Percentiles rank a stretch among this genome's conserved stretches.
These are phyloP conservation scores for Dendrocincla fuliginosa DNA, from an alignment of 2,797 vertebrate species.

Conservation along the genomic window DNA sequence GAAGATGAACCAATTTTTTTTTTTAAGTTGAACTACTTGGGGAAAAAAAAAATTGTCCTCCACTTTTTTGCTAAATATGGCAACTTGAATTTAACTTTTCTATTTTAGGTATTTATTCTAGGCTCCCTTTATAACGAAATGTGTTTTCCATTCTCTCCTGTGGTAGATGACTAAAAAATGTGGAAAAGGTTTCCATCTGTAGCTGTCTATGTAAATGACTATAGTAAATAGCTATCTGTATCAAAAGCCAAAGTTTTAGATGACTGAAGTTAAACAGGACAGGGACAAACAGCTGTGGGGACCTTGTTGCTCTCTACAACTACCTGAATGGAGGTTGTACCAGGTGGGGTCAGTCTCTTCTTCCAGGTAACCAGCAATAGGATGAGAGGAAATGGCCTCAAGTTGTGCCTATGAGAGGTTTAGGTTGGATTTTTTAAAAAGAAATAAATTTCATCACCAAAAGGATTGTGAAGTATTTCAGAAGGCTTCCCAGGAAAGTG, in stretches of 20 bases:
- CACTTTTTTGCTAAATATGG: neutral
- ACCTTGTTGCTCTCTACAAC: neutral
- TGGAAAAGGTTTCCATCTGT: neutral
- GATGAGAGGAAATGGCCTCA: neutral
- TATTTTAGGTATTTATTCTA: neutral
- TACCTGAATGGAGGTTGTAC: neutral
- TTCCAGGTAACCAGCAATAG: neutral
- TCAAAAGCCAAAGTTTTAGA: neutral
- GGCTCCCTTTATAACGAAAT: neutral
- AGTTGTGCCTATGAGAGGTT: neutral
- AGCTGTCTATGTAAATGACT: neutral
- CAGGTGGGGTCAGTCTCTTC: accelerated
- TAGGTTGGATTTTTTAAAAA: neutral
- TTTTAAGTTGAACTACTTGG: neutral
- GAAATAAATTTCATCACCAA: neutral
- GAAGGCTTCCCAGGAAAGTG: neutral
- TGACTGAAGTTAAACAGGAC: neutral
- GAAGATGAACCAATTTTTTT: neutral
- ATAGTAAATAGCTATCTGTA: neutral
- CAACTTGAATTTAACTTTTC: neutral
- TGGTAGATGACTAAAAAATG: neutral
- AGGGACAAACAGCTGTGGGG: neutral
- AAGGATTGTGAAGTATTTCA: neutral
- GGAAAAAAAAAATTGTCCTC: accelerated
- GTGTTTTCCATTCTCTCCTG: neutral